Percentiles rank a stretch among this genome's conserved stretches.
Conservation (phyloP, 2,113 vertebrate species). For the Axis porcinus region DNA sequence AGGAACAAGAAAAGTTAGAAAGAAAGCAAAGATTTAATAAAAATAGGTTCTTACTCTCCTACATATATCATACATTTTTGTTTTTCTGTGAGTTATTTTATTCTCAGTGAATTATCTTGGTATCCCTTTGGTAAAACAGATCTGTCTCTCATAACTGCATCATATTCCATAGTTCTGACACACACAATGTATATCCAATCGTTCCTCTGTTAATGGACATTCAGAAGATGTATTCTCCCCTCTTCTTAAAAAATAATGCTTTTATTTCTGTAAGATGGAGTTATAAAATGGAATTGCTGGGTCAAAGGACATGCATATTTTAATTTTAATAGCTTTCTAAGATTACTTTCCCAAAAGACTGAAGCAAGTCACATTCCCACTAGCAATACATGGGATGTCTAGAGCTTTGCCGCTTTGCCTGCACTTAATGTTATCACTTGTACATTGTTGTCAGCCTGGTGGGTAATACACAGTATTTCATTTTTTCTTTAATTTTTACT, state of each 20-base stretch:
- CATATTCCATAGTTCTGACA: background rate
- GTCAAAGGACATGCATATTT: background rate
- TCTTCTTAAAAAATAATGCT: constrained; percentile 24
- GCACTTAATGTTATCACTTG: background rate
- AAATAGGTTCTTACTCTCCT: background rate
- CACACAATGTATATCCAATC: background rate
- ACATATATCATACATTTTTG: background rate
- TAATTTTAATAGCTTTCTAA: constrained; percentile 2
- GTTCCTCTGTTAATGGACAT: background rate
- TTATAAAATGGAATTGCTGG: background rate
- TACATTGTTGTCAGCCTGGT: background rate
- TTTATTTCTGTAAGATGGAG: constrained; percentile 15
- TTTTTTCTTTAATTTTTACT: background rate
- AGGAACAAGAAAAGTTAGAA: background rate
- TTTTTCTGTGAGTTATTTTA: background rate
- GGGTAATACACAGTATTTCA: background rate
- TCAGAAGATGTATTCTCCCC: background rate
- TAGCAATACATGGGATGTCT: rapidly evolving
- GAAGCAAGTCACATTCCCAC: background rate
- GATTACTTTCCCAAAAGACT: background rate
- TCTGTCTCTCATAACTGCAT: background rate
- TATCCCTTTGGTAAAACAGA: background rate
- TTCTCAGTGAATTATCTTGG: background rate
- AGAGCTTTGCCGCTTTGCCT: background rate
- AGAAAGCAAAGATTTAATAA: background rate